Evolutionary conservation across 1,140 invertebrate species (phyloP).

Genomic region (Phocides pigmalion): DNA sequence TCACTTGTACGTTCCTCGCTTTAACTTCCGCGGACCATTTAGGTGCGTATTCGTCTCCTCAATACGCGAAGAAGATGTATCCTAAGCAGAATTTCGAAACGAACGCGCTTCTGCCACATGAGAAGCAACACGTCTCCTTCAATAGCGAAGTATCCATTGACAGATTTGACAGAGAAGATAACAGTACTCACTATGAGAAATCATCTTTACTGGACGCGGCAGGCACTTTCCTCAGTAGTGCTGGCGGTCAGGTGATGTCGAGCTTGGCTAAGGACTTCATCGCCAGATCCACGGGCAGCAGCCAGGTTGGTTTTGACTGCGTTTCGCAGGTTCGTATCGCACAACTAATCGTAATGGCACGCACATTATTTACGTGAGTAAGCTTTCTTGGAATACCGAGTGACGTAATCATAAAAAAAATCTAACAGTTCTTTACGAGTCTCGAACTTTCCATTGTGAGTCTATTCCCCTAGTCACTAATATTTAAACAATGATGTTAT

Average conservation of each 20-base stretch:
- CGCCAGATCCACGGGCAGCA: constrained; percentile 86
- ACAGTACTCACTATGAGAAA: constrained; percentile 69
- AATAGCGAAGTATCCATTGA: constrained; percentile 53
- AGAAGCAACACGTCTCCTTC: constrained; percentile 55
- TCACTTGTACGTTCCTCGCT: constrained; percentile 32
- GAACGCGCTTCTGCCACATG: constrained; percentile 59
- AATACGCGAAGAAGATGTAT: constrained; percentile 80
- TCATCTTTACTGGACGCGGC: constrained; percentile 80
- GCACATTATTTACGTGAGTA: constrained; percentile 50
- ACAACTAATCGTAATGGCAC: constrained; percentile 62
- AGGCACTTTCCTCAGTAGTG: constrained; percentile 79
- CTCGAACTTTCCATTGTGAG: not conserved
- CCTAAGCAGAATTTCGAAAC: constrained; percentile 64
- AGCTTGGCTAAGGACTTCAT: constrained; percentile 88
- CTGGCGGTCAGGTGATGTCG: constrained; percentile 84
- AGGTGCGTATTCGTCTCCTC: constrained; percentile 79
- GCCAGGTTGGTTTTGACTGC: constrained; percentile 86
- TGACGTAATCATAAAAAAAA: constrained; percentile 1
- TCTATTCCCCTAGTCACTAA: no score
- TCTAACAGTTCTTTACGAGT: not conserved
- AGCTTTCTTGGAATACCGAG: constrained; percentile 25
- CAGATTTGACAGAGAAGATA: constrained; percentile 57
- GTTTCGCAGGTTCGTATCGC: constrained; percentile 80
- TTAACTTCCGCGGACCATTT: constrained; percentile 64
- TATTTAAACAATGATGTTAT: no score